phyloP scores from a whole-genome alignment of 2,797 vertebrate species.

The Sebastes goodei region DNA sequence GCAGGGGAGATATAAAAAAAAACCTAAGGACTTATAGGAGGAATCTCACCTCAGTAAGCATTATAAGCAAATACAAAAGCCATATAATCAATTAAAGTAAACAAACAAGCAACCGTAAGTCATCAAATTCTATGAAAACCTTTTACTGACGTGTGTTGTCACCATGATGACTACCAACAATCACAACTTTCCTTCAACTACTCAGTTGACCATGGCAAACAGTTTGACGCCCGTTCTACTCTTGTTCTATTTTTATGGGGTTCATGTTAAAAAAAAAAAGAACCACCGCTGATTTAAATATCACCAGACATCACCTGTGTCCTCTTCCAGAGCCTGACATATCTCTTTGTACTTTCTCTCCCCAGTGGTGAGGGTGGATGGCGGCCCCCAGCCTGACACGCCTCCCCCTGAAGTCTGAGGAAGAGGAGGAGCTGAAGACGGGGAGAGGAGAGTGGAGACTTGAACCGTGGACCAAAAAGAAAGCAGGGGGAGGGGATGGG shows the following conservation, averaged over 20 bases:
- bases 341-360: conserved; percentile 34
- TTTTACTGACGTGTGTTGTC: too few species aligned
- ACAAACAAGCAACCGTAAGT: not conserved
- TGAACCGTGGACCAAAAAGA: conserved; percentile 46
- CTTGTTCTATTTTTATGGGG: not conserved
- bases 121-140: not conserved
- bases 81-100: too few species aligned
- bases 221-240: not conserved
- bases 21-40: rapidly evolving
- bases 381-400: conserved; percentile 80
- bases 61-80: too few species aligned
- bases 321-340: conserved; percentile 8
- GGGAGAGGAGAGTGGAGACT: conserved; percentile 33
- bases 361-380: conserved; percentile 88
- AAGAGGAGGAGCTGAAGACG: conserved; percentile 74
- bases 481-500: conserved; percentile 7
- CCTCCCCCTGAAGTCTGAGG: conserved; percentile 84
- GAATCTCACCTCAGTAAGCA: too few species aligned
- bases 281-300: conserved; percentile 3
- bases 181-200: not conserved
- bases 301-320: not conserved
- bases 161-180: rapidly evolving
- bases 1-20: too few species aligned
- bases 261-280: not conserved
- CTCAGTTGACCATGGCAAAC: not conserved